Evolutionary conservation across 2,113 vertebrate species (phyloP).

Genomic region (Sphaerodactylus townsendi): DNA sequence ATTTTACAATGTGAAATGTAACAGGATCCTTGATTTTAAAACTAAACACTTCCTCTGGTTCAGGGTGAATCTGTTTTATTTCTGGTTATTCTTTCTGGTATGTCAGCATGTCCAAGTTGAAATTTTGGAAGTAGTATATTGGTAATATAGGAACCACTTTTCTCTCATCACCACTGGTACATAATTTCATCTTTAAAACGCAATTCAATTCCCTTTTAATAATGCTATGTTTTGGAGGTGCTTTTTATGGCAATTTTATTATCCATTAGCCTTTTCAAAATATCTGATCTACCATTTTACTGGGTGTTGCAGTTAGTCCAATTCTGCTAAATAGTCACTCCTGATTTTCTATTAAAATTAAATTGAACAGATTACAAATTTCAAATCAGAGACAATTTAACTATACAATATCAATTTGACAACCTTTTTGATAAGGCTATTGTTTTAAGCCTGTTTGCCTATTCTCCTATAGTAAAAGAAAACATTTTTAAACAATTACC

Average conservation of each 20-base stretch:
- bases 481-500: neutral
- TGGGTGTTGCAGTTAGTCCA: constrained; percentile 59
- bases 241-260: constrained; percentile 52
- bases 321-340: constrained; percentile 53
- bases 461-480: constrained; percentile 15
- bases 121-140: constrained; percentile 32
- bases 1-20: neutral
- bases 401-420: neutral
- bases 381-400: constrained; percentile 37
- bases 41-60: neutral
- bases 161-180: constrained; percentile 45
- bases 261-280: constrained; percentile 39
- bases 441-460: constrained; percentile 23
- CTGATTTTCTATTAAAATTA: constrained; percentile 46
- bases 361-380: constrained; percentile 58
- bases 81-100: constrained; percentile 42
- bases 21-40: neutral
- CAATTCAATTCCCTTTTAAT: constrained; percentile 55
- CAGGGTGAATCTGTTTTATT: constrained; percentile 21
- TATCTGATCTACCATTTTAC: constrained; percentile 56
- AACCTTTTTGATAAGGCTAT: constrained; percentile 22
- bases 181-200: constrained; percentile 56
- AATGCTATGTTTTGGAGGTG: constrained; percentile 2
- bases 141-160: neutral
- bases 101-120: constrained; percentile 30